phyloP scores from a whole-genome alignment of 30 jellyfish, hydroid and myxozoan species.

The Aurelia aurita complex sp. Pacific region DNA sequence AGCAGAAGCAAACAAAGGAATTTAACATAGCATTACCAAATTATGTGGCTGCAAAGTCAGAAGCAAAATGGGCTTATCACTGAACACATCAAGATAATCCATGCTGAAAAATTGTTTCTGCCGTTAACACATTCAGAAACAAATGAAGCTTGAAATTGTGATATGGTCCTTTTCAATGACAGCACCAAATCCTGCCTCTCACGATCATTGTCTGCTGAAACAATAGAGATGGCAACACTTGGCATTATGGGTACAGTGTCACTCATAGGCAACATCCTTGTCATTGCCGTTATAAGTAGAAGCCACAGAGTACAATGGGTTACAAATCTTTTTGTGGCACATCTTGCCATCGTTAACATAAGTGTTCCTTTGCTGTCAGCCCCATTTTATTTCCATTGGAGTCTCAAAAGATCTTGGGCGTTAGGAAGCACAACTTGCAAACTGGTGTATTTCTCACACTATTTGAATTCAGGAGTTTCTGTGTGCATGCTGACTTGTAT shows the following conservation, averaged over 20 bases:
- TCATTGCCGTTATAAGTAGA: conserved; percentile 73
- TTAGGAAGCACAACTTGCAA: conserved; percentile 63
- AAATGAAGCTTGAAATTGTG: conserved; percentile 14
- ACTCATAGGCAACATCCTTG: conserved; percentile 68
- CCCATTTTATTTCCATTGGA: conserved; percentile 74
- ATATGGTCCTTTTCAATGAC: conserved; percentile 34
- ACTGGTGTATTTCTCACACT: conserved; percentile 64
- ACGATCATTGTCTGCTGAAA: not conserved
- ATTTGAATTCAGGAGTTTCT: conserved; percentile 70
- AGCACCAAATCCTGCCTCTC: conserved; percentile 23
- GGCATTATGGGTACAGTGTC: conserved; percentile 43
- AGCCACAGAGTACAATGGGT: conserved; percentile 89
- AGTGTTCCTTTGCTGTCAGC: conserved; percentile 67
- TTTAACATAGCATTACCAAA: no score
- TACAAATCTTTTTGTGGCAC: conserved; percentile 84
- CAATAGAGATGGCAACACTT: conserved; percentile 50
- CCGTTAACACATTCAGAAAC: not conserved
- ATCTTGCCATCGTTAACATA: conserved; percentile 70
- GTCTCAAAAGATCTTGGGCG: conserved; percentile 39
- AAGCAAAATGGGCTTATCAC: no score
- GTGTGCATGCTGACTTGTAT: conserved; percentile 80
- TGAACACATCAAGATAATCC: no score
- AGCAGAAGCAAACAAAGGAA: no score
- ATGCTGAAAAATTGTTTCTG: not conserved
- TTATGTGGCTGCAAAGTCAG: no score